Percentiles rank a stretch among this genome's conserved stretches.
These are phyloP conservation scores for Ditylenchus dipsaci DNA, from an alignment of 1,140 invertebrate species.

Conservation along the genomic window DNA sequence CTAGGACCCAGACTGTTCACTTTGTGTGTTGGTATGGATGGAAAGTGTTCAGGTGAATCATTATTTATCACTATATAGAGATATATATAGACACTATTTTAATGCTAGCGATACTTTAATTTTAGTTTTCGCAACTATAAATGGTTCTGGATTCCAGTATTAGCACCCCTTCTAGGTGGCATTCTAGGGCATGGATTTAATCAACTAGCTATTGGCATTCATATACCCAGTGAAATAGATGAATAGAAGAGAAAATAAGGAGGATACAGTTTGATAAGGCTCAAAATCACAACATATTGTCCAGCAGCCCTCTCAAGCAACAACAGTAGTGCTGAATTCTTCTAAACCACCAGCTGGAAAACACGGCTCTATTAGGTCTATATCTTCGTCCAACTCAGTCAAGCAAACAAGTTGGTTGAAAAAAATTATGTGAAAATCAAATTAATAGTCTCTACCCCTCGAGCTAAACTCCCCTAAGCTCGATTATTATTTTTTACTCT, in stretches of 20 bases:
- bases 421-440: too few relatives aligned
- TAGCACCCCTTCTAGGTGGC: constrained; percentile 64
- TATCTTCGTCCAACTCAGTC: background rate
- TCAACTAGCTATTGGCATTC: constrained; percentile 66
- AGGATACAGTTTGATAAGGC: constrained; percentile 10
- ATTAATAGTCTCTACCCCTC: too few relatives aligned
- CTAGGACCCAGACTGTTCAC: constrained; percentile 65
- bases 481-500: too few relatives aligned
- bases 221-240: constrained; percentile 43
- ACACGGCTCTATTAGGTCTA: background rate
- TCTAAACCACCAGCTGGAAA: background rate
- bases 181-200: constrained; percentile 62
- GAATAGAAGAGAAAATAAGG: constrained; percentile 14
- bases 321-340: background rate
- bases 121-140: constrained; percentile 58
- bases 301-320: background rate
- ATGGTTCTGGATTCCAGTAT: constrained; percentile 64
- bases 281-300: constrained; percentile 58
- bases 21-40: constrained; percentile 63
- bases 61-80: background rate
- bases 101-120: background rate
- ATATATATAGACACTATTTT: too few relatives aligned
- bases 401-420: background rate
- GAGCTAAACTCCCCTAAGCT: too few relatives aligned
- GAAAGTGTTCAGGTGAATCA: constrained; percentile 45